A percentile compares a stretch with the other conserved stretches of the same genome.
phyloP scores from a whole-genome alignment of 2,797 vertebrate genomes.

The Hyperoplus immaculatus region DNA sequence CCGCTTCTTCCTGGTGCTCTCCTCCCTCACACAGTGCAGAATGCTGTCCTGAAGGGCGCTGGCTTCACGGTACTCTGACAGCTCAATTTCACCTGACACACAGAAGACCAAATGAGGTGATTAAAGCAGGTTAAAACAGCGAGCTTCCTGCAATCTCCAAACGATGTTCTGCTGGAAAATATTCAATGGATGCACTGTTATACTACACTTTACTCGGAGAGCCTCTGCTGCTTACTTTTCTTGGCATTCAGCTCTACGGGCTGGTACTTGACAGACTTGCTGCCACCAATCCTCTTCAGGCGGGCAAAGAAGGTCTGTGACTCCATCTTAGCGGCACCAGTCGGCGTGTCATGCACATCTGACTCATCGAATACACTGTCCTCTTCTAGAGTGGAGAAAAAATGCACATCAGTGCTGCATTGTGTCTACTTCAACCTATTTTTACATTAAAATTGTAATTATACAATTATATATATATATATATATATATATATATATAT shows the following conservation, averaged over 20 bases:
- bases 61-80: constrained; percentile 96
- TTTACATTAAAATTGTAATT: no score
- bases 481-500: no score
- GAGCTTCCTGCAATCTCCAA: constrained; percentile 14
- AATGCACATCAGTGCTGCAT: constrained; percentile 19
- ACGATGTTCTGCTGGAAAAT: constrained; percentile 20
- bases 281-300: constrained; percentile 98
- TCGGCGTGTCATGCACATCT: constrained; percentile 98
- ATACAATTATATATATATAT: no score
- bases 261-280: constrained; percentile 99
- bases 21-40: constrained; percentile 95
- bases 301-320: constrained; percentile 99
- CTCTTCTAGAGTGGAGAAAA: constrained; percentile 87
- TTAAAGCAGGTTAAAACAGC: constrained; percentile 32
- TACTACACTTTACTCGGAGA: constrained; percentile 37
- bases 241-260: constrained; percentile 98
- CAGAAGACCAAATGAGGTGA: constrained; percentile 16
- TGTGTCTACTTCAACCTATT: neutral
- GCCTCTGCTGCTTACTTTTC: constrained; percentile 91
- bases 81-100: constrained; percentile 94
- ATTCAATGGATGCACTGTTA: constrained; percentile 15
- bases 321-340: constrained; percentile 96
- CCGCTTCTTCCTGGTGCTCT: constrained; percentile 95
- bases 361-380: constrained; percentile 99
- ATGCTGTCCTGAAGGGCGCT: constrained; percentile 95